Conservation (phyloP, 2,797 vertebrate genomes). For the Silurus aristotelis region DNA sequence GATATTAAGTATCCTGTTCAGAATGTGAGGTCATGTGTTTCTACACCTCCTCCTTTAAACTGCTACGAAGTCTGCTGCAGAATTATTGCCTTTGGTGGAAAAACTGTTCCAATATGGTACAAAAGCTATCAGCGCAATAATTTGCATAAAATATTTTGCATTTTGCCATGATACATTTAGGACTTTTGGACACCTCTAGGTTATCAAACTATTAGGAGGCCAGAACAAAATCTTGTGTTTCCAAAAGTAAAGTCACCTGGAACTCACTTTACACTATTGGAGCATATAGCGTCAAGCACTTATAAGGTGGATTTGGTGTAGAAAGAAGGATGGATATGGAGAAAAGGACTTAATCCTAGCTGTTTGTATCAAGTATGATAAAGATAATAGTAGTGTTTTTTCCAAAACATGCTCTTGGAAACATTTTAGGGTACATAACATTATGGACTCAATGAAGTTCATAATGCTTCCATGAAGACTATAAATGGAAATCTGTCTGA, state of each 20-base stretch:
- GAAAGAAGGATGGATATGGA: not conserved
- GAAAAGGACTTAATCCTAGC: not conserved
- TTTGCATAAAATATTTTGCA: not conserved
- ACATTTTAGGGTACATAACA: not conserved
- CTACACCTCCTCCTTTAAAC: not conserved
- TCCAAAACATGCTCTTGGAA: not conserved
- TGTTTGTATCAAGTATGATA: not conserved
- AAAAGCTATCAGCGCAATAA: not conserved
- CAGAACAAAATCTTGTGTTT: not conserved
- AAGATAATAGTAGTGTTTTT: not conserved
- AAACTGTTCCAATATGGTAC: not conserved
- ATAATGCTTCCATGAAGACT: not conserved
- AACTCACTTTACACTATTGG: not conserved
- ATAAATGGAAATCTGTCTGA: not conserved
- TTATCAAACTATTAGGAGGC: not conserved
- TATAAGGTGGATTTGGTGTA: not conserved
- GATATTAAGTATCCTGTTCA: constrained; percentile 18
- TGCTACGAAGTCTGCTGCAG: not conserved
- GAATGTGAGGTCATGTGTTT: constrained; percentile 4
- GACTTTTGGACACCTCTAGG: not conserved
- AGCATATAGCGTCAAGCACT: too few relatives aligned
- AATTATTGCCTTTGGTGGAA: not conserved
- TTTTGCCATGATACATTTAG: not conserved
- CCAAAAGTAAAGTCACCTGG: not conserved
- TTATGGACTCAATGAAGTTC: not conserved